Evolutionary conservation across 1,140 invertebrate genomes (phyloP), one percentile per base, ranked within the genome.

Genomic region (Argopecten irradians): DNA sequence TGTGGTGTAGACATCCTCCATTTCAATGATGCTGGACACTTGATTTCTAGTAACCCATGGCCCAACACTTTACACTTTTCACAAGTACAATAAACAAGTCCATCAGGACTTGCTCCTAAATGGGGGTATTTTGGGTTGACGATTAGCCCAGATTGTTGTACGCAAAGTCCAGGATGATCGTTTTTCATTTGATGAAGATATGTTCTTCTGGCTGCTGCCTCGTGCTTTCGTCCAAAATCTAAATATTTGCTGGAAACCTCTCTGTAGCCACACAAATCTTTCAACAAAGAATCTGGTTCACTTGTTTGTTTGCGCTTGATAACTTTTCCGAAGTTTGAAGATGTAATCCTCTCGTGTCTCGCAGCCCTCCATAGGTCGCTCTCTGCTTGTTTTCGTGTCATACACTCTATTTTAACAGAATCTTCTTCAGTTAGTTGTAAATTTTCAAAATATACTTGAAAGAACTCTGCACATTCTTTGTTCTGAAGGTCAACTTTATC

Each of bases 1-100:
- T 87, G 55, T 14, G 88, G 87, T 22, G 85, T 46, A 16, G 1
- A 32, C 34, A 82, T 86, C 46, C 85, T 86, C 19, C n/a, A 89
- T 28, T 36, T 46, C 22, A 39, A 13, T 11, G 87, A 41, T 35
- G 84, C 34, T 35, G 90, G 86, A 71, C 88, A 89, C 86, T 90
- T 89, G 19, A 90, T 89, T 89, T 89, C 87, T 13, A 92, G 7
- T 1, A 92, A 19, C 5, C 88, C 88, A 86, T 83, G 8, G 28
- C 41, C 7, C 3, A 34, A 19, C 0, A 34, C n/a, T 85, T 35
- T 16, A 28, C 36, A 0, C 16, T 32, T 35, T 83, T 34, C 0
- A 85, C n/a, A 41, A 7, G 14, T 22, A 33, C 22, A 39, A n/a
- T 35, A 85, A 39, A 88, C 36, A 32, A 71, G 34, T 33, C 43